Evolutionary conservation across 1,140 invertebrate genomes (phyloP).

Genomic region (Acromyrmex echinatior): DNA sequence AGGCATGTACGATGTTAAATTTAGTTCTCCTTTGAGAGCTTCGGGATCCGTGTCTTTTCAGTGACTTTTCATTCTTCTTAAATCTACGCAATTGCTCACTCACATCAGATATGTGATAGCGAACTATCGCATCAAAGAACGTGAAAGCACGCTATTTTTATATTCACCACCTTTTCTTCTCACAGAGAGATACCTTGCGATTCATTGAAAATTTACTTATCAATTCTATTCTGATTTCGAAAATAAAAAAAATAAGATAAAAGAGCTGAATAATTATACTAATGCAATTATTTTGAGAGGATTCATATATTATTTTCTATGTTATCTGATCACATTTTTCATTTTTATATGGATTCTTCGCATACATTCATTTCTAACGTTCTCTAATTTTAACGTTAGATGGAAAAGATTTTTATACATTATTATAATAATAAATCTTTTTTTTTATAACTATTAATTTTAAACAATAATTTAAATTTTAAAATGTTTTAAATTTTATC

Average conservation of each 20-base stretch:
- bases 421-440: not conserved
- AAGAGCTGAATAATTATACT: too few species aligned
- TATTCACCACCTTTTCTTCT: slow-evolving; percentile 9
- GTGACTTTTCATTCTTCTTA: slow-evolving; percentile 45
- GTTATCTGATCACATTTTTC: not conserved
- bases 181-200: not conserved
- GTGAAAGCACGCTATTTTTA: slow-evolving; percentile 37
- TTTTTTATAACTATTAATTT: not conserved
- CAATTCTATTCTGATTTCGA: not conserved
- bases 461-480: too few species aligned
- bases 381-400: not conserved
- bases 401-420: not conserved
- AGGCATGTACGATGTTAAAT: slow-evolving; percentile 21
- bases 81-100: slow-evolving; percentile 52
- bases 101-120: not conserved
- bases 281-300: not conserved
- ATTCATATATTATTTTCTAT: not conserved
- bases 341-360: not conserved
- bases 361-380: not conserved
- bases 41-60: slow-evolving; percentile 36
- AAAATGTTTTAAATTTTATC: not conserved
- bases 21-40: slow-evolving; percentile 52
- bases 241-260: slow-evolving; percentile 1
- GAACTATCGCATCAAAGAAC: slow-evolving; percentile 38
- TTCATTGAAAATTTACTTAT: slow-evolving; percentile 21